Conservation (phyloP, 2,797 vertebrate genomes). For the Chaunax sp. region DNA sequence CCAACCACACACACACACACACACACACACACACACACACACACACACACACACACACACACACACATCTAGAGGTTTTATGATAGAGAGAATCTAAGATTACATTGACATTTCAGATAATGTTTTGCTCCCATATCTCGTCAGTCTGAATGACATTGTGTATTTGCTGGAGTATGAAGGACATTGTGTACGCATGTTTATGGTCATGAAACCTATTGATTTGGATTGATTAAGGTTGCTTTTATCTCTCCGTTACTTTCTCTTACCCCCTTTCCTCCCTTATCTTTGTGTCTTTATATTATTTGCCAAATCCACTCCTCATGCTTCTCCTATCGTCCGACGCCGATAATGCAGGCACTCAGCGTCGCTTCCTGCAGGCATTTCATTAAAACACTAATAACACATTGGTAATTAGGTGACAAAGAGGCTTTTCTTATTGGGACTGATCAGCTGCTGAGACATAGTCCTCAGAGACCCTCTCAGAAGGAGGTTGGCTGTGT, state of each 20-base stretch:
- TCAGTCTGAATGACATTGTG: conserved; percentile 15
- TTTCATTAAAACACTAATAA: conserved; percentile 86
- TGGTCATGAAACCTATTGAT: conserved; percentile 40
- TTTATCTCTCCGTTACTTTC: conserved; percentile 12
- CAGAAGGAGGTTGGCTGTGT: conserved; percentile 48
- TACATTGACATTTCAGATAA: conserved; percentile 32
- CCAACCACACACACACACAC: too few relatives aligned
- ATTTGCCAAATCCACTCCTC: conserved; percentile 55
- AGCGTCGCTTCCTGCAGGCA: conserved; percentile 81
- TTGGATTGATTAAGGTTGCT: conserved; percentile 42
- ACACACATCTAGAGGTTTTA: not conserved
- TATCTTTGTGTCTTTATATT: conserved; percentile 58
- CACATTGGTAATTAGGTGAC: conserved; percentile 85
- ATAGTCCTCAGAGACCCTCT: conserved; percentile 63
- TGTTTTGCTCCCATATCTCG: conserved; percentile 14
- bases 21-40: too few relatives aligned
- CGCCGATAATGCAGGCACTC: conserved; percentile 65
- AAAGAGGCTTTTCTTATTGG: conserved; percentile 80
- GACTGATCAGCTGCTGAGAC: conserved; percentile 80
- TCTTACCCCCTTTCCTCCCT: not conserved
- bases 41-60: too few relatives aligned
- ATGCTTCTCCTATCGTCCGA: conserved; percentile 45
- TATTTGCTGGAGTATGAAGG: conserved; percentile 12
- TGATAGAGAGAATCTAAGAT: not conserved
- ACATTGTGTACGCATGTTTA: conserved; percentile 17